Conservation (phyloP, 1,140 invertebrate genomes). For the Microplitis demolitor region DNA sequence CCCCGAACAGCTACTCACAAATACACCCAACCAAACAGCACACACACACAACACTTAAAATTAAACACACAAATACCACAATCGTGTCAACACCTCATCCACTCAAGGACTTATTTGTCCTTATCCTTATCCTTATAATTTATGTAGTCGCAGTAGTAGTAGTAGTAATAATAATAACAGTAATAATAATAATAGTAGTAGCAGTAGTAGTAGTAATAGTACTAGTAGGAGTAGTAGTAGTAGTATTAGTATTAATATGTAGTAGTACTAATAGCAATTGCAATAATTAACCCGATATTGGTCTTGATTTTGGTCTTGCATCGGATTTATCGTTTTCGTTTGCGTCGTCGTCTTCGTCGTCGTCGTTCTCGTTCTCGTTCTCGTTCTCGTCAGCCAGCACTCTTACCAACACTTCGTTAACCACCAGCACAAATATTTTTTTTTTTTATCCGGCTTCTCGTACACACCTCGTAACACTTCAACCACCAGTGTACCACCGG, state of each 20-base stretch:
- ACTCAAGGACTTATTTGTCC: background rate
- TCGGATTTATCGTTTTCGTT: background rate
- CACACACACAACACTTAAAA: constrained; percentile 38
- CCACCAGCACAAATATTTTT: constrained; percentile 29
- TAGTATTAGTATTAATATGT: background rate
- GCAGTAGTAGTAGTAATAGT: background rate
- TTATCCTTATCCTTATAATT: too few species aligned
- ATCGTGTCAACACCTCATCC: constrained; percentile 23
- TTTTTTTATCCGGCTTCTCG: constrained; percentile 29
- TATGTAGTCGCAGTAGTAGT: too few species aligned
- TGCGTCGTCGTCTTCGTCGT: constrained; percentile 22
- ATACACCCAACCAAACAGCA: too few species aligned
- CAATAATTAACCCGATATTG: too few species aligned
- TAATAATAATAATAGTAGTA: background rate
- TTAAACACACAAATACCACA: constrained; percentile 15
- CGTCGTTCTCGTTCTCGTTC: constrained; percentile 19
- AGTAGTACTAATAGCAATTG: background rate
- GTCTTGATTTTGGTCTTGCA: background rate
- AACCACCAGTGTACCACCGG: constrained; percentile 49
- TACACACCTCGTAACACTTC: constrained; percentile 27
- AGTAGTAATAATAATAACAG: background rate
- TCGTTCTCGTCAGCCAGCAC: constrained; percentile 27
- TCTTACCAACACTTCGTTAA: constrained; percentile 22
- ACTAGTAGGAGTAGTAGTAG: background rate
- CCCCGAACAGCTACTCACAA: constrained; percentile 20